A percentile compares a stretch with the other conserved stretches of the same genome.
Evolutionary conservation across 1,140 invertebrate genomes (phyloP).

Genomic region (Brachystomella parvula): DNA sequence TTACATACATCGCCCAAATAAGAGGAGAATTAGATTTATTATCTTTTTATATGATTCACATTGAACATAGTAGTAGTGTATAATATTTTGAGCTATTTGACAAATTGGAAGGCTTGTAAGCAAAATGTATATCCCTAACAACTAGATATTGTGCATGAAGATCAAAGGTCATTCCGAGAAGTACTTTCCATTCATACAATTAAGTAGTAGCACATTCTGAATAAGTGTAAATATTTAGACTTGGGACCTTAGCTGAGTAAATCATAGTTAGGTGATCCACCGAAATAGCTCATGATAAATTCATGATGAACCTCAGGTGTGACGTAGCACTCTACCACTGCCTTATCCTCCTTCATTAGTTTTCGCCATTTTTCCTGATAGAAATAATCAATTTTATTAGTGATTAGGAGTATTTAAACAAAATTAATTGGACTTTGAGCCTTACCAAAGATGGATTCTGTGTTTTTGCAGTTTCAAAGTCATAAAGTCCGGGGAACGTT

Average conservation of each 20-base stretch:
- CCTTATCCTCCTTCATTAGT: constrained; percentile 60
- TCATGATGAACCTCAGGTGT: constrained; percentile 61
- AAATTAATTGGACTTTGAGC: neutral
- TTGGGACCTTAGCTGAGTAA: constrained; percentile 39
- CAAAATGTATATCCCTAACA: too few species aligned
- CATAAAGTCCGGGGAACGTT: constrained; percentile 23
- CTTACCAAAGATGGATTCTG: constrained; percentile 45
- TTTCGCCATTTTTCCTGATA: constrained; percentile 59
- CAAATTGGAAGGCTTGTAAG: too few species aligned
- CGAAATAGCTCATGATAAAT: constrained; percentile 56
- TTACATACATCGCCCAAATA: too few species aligned
- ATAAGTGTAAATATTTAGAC: too few species aligned
- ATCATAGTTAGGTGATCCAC: constrained; percentile 61
- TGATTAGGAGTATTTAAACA: neutral
- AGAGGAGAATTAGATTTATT: too few species aligned
- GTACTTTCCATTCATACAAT: too few species aligned
- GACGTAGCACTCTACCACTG: constrained; percentile 57
- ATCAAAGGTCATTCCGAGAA: too few species aligned
- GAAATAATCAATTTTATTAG: constrained; percentile 18
- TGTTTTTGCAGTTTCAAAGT: constrained; percentile 27
- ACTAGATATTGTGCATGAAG: too few species aligned
- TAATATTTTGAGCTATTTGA: too few species aligned
- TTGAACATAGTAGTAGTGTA: too few species aligned
- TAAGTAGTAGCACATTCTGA: too few species aligned
- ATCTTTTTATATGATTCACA: too few species aligned